Evolutionary conservation across 2,797 vertebrate species (phyloP).

Genomic region (Premnoplex brunnescens): DNA sequence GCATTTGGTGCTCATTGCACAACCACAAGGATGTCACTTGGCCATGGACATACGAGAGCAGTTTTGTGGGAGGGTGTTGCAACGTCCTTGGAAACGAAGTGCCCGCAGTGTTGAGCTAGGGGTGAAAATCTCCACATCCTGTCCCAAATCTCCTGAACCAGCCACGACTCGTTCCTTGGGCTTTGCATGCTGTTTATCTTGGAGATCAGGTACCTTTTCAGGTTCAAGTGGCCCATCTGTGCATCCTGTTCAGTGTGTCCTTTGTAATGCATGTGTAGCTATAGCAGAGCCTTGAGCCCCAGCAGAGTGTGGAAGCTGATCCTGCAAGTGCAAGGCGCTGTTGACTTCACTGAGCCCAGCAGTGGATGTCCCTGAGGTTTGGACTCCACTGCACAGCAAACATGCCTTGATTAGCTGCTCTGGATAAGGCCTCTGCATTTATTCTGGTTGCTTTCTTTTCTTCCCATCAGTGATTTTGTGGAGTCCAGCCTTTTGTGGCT

Average conservation of each 20-base stretch:
- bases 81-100: not conserved
- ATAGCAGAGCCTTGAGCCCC: not conserved
- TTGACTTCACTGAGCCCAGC: not conserved
- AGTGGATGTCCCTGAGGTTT: not conserved
- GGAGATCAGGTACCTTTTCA: slow-evolving; percentile 51
- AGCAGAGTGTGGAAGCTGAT: not conserved
- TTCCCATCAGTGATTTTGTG: slow-evolving; percentile 58
- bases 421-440: slow-evolving; percentile 52
- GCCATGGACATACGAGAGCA: not conserved
- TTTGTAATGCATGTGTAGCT: not conserved
- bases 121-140: slow-evolving; percentile 44
- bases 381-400: not conserved
- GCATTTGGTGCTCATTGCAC: not conserved
- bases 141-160: not conserved
- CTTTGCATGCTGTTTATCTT: slow-evolving; percentile 56
- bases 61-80: not conserved
- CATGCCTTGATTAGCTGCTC: slow-evolving; percentile 60
- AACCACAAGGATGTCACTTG: not conserved
- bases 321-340: not conserved
- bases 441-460: slow-evolving; percentile 70
- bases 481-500: slow-evolving; percentile 45
- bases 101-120: not conserved
- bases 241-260: not conserved
- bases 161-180: not conserved
- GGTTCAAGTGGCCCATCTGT: not conserved